Base-by-base conservation (phyloP, 2,888 invertebrate genomes). In the Gastrophysa polygoni region DNA sequence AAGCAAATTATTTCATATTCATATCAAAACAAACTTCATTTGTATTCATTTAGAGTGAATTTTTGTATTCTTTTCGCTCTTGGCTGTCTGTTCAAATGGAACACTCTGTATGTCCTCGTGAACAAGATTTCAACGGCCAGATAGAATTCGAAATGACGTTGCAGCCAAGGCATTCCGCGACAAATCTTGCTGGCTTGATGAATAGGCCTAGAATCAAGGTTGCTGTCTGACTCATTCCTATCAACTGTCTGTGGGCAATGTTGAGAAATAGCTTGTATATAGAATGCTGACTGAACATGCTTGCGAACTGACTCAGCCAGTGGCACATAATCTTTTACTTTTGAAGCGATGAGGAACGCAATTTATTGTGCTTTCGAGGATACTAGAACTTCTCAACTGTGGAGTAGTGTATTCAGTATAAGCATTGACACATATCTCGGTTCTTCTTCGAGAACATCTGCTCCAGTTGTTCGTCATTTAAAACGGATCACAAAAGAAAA, bases 141-240 rank as follows among this genome's bases (percentile, higher is more conserved):
- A 67, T 67, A 57, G 64, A 57, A 50, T 59, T 56, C 21, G 34
- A 63, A 67, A 64, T 69, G 67, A 67, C 67, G 63, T 29, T 57
- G 59, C 64, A 58, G 56, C 57, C 48, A 59, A 57, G 57, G 61
- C 56, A 67, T 67, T 65, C 59, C 57, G 50, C 57, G 58, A 63
- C 60, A 59, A 59, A 47, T 67, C 63, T 61, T 60, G 61, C 51
- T 63, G 32, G 32, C 38, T 21, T 43, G 52, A 52, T 34, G 38
- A 29, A 52, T 52, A 52, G 38, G 21, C 8, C 18, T 34, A 21
- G 16, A 52, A 10, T 32, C 52, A 54, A 54, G 54, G 54, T 54
- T 54, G n/a, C 11, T 38, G 24, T 5, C 38, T 38, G 38, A 38
- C 38, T 38, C 38, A 38, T 14, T 10, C 7, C 38, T 14, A 38